Evolutionary conservation across 2,797 vertebrate genomes (phyloP).

Genomic region (Squalus acanthias): DNA sequence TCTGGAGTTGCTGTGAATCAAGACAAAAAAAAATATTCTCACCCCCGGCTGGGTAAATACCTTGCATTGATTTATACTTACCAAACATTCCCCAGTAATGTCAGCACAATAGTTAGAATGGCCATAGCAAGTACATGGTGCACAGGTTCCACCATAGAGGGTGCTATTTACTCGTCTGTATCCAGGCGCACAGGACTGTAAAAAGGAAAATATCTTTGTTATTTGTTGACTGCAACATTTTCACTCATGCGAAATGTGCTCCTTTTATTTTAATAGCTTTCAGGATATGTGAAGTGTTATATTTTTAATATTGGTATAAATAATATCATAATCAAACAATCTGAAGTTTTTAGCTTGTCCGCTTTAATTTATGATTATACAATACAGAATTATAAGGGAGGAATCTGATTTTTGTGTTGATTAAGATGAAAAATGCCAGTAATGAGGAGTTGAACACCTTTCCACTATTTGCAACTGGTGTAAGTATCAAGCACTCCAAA

Average conservation of each 20-base stretch:
- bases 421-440: not conserved
- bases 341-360: not conserved
- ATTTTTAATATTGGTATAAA: not conserved
- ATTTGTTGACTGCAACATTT: not conserved
- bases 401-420: not conserved
- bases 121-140: slow-evolving; percentile 73
- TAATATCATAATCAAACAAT: not conserved
- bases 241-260: not conserved
- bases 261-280: not conserved
- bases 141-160: slow-evolving; percentile 75
- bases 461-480: not conserved
- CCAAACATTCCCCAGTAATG: slow-evolving; percentile 77
- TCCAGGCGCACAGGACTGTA: slow-evolving; percentile 70
- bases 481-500: not conserved
- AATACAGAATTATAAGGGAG: not conserved
- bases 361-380: not conserved
- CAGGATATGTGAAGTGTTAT: not conserved
- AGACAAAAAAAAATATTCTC: not conserved
- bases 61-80: slow-evolving; percentile 53
- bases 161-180: slow-evolving; percentile 76
- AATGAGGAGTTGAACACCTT: not conserved
- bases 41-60: not conserved
- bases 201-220: slow-evolving; percentile 40
- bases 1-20: not conserved
- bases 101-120: slow-evolving; percentile 73